These are phyloP conservation scores for Anthonomus grandis DNA, from an alignment of 1,140 invertebrate species.

Conservation along the genomic window DNA sequence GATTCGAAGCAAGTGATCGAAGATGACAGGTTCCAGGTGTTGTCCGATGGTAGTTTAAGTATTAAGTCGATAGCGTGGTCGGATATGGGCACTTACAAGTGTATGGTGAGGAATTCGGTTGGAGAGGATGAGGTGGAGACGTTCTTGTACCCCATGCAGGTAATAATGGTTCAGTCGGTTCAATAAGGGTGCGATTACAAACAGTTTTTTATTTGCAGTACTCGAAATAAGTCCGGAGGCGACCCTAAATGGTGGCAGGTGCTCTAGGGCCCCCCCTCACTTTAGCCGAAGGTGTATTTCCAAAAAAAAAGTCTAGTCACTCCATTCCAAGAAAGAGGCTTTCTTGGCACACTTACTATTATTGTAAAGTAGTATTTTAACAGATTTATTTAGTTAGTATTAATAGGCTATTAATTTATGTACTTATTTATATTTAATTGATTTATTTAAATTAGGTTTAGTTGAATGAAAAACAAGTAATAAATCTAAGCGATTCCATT, in stretches of 20 bases:
- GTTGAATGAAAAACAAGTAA: no score
- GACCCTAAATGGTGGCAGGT: background rate
- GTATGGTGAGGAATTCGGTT: conserved; percentile 64
- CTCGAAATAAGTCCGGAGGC: conserved; percentile 18
- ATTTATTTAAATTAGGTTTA: no score
- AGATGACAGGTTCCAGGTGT: conserved; percentile 53
- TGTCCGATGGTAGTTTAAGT: conserved; percentile 68
- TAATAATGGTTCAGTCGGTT: conserved; percentile 44
- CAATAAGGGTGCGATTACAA: background rate
- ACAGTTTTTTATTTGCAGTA: conserved; percentile 27
- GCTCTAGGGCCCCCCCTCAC: no score
- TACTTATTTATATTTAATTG: conserved; percentile 21
- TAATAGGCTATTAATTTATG: conserved; percentile 26
- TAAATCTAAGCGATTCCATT: no score
- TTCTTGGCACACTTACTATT: conserved; percentile 26
- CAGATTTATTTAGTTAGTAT: conserved; percentile 17
- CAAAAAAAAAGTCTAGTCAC: conserved; percentile 24
- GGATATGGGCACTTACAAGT: conserved; percentile 79
- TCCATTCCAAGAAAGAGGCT: conserved; percentile 26
- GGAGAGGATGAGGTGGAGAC: conserved; percentile 63
- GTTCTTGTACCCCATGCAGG: conserved; percentile 74
- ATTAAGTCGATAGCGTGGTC: conserved; percentile 67
- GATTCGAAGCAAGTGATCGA: conserved; percentile 54
- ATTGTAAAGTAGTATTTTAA: conserved; percentile 26
- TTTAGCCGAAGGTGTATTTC: conserved; percentile 2